A percentile compares a stretch with the other conserved stretches of the same genome.
Evolutionary conservation across 2,113 vertebrate genomes (phyloP).

Genomic region (Cebus imitator): DNA sequence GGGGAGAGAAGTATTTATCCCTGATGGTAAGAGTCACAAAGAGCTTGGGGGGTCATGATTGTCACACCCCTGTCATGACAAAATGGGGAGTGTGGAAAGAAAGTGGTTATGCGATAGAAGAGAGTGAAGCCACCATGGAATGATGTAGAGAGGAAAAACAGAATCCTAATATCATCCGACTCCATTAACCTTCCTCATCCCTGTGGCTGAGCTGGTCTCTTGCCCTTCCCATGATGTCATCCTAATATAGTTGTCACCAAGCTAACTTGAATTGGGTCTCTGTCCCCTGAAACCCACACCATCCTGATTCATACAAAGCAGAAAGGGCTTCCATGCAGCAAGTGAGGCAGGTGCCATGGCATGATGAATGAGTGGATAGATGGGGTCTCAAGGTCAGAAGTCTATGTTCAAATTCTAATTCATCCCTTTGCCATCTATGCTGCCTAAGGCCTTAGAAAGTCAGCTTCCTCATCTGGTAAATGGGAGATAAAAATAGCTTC

Average conservation of each 20-base stretch:
- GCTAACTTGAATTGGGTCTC: neutral
- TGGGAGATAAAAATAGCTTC: neutral
- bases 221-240: neutral
- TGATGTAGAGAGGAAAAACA: neutral
- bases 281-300: neutral
- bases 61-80: neutral
- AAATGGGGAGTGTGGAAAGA: too few relatives aligned
- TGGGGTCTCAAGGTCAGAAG: neutral
- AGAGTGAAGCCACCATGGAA: neutral
- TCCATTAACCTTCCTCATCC: neutral
- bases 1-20: neutral
- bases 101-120: fast-evolving
- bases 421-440: neutral
- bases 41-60: neutral
- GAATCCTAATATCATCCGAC: neutral
- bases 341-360: fast-evolving
- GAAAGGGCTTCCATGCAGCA: neutral
- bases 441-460: neutral
- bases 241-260: neutral
- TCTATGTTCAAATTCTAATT: neutral
- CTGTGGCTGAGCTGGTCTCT: neutral
- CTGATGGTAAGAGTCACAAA: neutral
- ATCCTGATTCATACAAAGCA: neutral
- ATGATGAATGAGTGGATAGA: neutral
- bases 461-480: neutral